A percentile compares a stretch with the other conserved stretches of the same genome.
Conservation (phyloP, 2,888 invertebrate species). For the Tiliacea aurago region DNA sequence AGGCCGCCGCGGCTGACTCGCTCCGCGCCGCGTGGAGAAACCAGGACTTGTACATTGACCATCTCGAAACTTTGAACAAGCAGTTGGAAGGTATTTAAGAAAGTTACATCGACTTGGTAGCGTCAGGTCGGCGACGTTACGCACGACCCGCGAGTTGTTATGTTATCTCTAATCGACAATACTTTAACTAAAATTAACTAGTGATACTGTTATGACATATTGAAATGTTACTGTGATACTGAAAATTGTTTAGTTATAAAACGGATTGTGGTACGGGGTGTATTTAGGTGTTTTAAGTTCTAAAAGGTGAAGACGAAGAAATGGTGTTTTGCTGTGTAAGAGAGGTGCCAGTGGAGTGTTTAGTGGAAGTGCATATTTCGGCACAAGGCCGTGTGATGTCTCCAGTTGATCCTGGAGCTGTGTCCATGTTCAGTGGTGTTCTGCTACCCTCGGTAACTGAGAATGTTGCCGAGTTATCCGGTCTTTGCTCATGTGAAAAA, state of each 20-base stretch:
- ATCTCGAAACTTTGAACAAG: conserved; percentile 93
- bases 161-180: conserved; percentile 89
- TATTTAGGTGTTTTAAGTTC: conserved; percentile 85
- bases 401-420: conserved; percentile 75
- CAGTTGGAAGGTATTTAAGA: conserved; percentile 94
- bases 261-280: conserved; percentile 85
- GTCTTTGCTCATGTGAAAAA: conserved; percentile 77
- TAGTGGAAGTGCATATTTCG: conserved; percentile 77
- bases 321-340: conserved; percentile 81
- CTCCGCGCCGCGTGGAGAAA: conserved; percentile 93
- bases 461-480: conserved; percentile 68
- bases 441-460: conserved; percentile 62
- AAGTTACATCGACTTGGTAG: conserved; percentile 88
- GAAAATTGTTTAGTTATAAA: conserved; percentile 81
- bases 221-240: conserved; percentile 84
- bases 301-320: conserved; percentile 79
- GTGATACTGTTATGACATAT: conserved; percentile 84
- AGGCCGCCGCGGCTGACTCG: conserved; percentile 91
- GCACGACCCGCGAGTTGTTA: conserved; percentile 82
- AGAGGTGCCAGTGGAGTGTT: conserved; percentile 80
- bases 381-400: conserved; percentile 71
- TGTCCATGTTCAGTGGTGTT: conserved; percentile 80
- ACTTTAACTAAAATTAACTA: conserved; percentile 88
- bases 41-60: conserved; percentile 94
- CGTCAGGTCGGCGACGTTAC: conserved; percentile 83